phyloP scores from a whole-genome alignment of 1,140 invertebrate genomes.

The Brachionus angularis region DNA sequence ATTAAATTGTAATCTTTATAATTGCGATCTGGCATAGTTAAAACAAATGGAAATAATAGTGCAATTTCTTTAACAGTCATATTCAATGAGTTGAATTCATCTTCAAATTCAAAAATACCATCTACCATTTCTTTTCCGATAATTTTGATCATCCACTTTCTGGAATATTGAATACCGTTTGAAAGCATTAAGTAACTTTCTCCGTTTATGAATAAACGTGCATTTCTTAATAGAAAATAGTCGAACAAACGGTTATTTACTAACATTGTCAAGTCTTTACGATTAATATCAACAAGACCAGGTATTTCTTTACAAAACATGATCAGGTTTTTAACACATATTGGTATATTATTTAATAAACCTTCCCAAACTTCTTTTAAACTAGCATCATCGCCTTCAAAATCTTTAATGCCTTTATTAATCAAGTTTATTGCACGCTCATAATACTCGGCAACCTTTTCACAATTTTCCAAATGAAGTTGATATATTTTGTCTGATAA shows the following conservation, averaged over 20 bases:
- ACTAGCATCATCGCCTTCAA: not conserved
- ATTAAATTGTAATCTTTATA: not conserved
- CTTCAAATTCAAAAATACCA: conserved; percentile 11
- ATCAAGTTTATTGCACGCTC: not conserved
- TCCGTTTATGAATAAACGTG: conserved; percentile 6
- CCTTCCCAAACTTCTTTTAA: conserved; percentile 31
- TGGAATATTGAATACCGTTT: conserved; percentile 19
- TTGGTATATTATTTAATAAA: conserved; percentile 2
- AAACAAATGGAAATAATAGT: conserved; percentile 1
- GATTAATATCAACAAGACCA: conserved; percentile 5
- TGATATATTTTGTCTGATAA: conserved; percentile 16
- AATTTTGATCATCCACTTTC: conserved; percentile 18
- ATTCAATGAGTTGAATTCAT: conserved; percentile 26
- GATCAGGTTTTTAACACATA: conserved; percentile 13
- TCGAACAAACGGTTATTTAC: conserved; percentile 42
- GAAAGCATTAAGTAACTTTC: conserved; percentile 37
- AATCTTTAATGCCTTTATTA: not conserved
- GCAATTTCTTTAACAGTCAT: conserved; percentile 41
- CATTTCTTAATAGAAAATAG: conserved; percentile 28
- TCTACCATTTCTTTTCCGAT: conserved; percentile 27
- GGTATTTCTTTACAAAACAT: conserved; percentile 14
- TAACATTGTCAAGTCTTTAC: conserved; percentile 27
- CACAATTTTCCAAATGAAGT: not conserved
- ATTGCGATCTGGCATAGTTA: not conserved
- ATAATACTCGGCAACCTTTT: not conserved